A percentile compares a stretch with the other conserved stretches of the same genome.
phyloP scores from a whole-genome alignment of 2,888 invertebrate species.

The Nycteola revayana region DNA sequence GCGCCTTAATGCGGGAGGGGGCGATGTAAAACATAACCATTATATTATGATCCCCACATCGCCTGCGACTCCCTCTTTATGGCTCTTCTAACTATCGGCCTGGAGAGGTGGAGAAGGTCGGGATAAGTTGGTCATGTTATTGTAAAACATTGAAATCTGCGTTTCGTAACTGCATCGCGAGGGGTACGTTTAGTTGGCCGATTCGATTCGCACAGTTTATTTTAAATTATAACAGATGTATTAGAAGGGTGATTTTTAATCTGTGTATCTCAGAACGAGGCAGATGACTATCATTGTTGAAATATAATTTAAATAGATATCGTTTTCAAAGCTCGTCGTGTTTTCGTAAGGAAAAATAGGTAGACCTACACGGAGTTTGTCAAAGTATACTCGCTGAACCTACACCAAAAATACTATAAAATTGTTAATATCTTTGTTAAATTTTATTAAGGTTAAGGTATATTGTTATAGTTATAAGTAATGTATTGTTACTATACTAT shows the following conservation, averaged over 20 bases:
- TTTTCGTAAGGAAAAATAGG: no score
- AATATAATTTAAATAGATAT: no score
- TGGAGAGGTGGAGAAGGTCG: slow-evolving; percentile 36
- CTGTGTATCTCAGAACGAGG: slow-evolving; percentile 18
- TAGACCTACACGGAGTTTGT: no score
- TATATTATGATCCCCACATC: slow-evolving; percentile 58
- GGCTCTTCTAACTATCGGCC: slow-evolving; percentile 35
- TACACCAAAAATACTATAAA: no score
- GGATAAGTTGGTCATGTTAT: slow-evolving; percentile 47
- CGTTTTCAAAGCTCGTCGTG: no score
- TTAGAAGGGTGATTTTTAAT: slow-evolving; percentile 54
- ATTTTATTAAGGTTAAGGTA: no score
- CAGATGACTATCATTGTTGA: no score
- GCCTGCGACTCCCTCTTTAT: slow-evolving; percentile 43
- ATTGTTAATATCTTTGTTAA: no score
- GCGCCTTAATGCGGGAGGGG: slow-evolving; percentile 66
- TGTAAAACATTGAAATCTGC: slow-evolving; percentile 68
- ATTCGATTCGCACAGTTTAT: slow-evolving; percentile 77
- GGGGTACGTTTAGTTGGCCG: slow-evolving; percentile 50
- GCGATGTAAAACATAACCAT: slow-evolving; percentile 68
- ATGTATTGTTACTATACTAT: no score
- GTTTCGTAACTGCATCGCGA: slow-evolving; percentile 43
- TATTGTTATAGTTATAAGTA: no score
- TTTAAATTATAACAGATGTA: slow-evolving; percentile 67
- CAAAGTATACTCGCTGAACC: no score